Evolutionary conservation across 2,888 invertebrate genomes (phyloP).

Genomic region (Himalopsyche tibetana): DNA sequence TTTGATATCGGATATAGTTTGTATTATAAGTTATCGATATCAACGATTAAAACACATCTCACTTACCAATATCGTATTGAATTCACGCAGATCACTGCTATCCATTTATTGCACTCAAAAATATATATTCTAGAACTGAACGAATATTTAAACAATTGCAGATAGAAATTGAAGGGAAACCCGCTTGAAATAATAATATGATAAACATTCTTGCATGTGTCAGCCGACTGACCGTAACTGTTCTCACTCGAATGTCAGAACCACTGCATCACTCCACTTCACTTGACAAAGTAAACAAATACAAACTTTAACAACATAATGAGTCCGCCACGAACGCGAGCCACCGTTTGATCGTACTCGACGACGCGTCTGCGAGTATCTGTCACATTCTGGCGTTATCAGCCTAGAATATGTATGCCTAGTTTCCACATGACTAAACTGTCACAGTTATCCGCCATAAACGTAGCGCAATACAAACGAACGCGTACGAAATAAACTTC

Average conservation of each 20-base stretch:
- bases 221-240: neutral
- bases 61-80: conserved; percentile 37
- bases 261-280: conserved; percentile 38
- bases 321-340: neutral
- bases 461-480: neutral
- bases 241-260: conserved; percentile 35
- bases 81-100: conserved; percentile 16
- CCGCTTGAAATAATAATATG: neutral
- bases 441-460: neutral
- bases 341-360: conserved; percentile 32
- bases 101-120: neutral
- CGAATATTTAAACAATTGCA: no score
- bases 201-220: conserved; percentile 31
- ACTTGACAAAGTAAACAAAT: conserved; percentile 40
- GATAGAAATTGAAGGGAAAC: neutral
- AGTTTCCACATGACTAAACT: conserved; percentile 27
- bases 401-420: conserved; percentile 12
- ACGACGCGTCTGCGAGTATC: conserved; percentile 40
- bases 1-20: no score
- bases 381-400: conserved; percentile 35
- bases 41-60: no score
- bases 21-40: no score
- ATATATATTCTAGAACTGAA: no score
- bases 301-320: conserved; percentile 24
- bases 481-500: neutral